Conservation (phyloP, 2,113 vertebrate species). For the Serinus canaria region DNA sequence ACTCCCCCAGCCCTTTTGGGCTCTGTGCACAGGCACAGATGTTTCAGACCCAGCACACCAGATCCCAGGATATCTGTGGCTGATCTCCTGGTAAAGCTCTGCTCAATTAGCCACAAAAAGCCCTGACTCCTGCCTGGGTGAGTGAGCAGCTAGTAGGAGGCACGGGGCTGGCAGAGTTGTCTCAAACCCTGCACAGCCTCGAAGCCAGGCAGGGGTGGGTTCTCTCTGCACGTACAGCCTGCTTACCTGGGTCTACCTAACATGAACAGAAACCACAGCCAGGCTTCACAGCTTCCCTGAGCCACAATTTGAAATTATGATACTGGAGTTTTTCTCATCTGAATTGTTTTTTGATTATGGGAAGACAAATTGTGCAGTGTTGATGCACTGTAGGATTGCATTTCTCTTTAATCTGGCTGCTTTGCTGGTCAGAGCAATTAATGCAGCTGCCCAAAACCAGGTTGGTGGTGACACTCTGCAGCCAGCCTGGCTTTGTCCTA, state of each 20-base stretch:
- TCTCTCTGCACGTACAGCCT: accelerated
- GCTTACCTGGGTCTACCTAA: neutral
- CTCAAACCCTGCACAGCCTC: neutral
- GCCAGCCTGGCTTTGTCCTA: neutral
- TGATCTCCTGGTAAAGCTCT: neutral
- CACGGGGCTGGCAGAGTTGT: neutral
- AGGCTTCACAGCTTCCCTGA: neutral
- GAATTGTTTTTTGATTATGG: accelerated
- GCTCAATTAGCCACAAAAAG: neutral
- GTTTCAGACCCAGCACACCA: accelerated
- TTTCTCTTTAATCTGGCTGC: neutral
- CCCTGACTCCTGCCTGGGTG: neutral
- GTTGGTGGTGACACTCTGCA: neutral
- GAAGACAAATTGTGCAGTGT: neutral
- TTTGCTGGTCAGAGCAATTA: neutral
- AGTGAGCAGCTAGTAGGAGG: neutral
- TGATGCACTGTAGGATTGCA: neutral
- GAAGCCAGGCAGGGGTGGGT: neutral
- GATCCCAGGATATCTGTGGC: neutral
- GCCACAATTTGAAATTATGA: accelerated
- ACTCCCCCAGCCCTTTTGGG: accelerated
- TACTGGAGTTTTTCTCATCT: neutral
- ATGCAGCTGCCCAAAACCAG: neutral
- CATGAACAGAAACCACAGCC: neutral
- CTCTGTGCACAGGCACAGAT: neutral